Conservation (phyloP, 2,113 vertebrate species). For the Melozone crissalis region DNA sequence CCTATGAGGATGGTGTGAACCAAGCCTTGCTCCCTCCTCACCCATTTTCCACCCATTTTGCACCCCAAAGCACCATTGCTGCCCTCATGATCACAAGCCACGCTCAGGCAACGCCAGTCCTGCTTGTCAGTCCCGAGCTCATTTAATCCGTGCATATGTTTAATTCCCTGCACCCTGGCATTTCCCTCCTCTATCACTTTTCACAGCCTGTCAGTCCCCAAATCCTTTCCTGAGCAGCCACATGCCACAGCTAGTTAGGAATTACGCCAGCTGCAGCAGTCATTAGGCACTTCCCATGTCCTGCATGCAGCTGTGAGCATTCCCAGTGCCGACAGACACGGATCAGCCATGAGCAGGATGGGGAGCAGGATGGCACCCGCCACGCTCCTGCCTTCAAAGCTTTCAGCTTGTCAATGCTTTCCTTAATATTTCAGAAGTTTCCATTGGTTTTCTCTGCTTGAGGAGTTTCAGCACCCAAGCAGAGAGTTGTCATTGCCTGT, state of each 20-base stretch:
- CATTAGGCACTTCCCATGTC: conserved; percentile 39
- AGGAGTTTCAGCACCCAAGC: not conserved
- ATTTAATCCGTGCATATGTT: not conserved
- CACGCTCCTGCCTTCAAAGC: not conserved
- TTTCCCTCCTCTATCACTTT: conserved; percentile 33
- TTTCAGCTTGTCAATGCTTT: not conserved
- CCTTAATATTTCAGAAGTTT: not conserved
- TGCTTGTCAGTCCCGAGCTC: not conserved
- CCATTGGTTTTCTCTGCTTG: not conserved
- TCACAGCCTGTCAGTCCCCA: conserved; percentile 41
- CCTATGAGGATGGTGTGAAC: rapidly evolving
- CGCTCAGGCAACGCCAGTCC: not conserved
- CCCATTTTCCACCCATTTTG: rapidly evolving
- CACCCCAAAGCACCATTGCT: not conserved
- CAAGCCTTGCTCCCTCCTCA: not conserved
- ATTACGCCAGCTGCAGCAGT: conserved; percentile 33
- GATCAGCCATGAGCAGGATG: not conserved
- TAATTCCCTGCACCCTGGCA: not conserved
- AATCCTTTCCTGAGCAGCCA: conserved; percentile 22
- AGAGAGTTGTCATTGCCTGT: rapidly evolving
- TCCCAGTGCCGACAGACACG: not conserved
- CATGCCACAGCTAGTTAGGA: conserved; percentile 57
- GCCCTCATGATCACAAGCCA: rapidly evolving
- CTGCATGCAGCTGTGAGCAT: conserved; percentile 14
- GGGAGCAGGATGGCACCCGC: not conserved